These are phyloP conservation scores for Polylopha cassiicola DNA, from an alignment of 2,888 invertebrate genomes.

Conservation along the genomic window DNA sequence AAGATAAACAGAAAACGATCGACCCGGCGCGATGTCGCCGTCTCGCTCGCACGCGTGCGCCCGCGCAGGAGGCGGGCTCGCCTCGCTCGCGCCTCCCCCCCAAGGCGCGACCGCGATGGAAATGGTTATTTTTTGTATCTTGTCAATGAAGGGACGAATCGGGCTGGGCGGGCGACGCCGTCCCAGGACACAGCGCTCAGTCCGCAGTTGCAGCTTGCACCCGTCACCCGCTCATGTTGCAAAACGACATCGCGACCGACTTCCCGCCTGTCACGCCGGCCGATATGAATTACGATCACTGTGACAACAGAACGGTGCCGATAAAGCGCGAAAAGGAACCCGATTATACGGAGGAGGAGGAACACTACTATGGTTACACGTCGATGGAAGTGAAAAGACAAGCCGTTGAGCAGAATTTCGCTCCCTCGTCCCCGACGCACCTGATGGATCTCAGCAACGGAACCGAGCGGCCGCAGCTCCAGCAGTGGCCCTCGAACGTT, in stretches of 20 bases:
- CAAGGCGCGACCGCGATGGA: constrained; percentile 50
- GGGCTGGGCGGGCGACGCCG: constrained; percentile 54
- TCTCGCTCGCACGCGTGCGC: constrained; percentile 47
- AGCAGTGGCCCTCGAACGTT: constrained; percentile 49
- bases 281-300: constrained; percentile 62
- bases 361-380: constrained; percentile 57
- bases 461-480: constrained; percentile 50
- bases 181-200: constrained; percentile 45
- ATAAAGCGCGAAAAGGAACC: constrained; percentile 63
- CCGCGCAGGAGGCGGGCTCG: constrained; percentile 50
- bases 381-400: constrained; percentile 58
- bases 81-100: constrained; percentile 38
- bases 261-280: constrained; percentile 27
- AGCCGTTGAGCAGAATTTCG: constrained; percentile 44
- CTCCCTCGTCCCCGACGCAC: constrained; percentile 58
- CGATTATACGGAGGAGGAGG: constrained; percentile 62
- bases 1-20: constrained; percentile 66
- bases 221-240: constrained; percentile 44
- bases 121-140: constrained; percentile 72
- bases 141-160: constrained; percentile 73
- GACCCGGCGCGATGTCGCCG: constrained; percentile 37
- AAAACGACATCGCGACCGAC: constrained; percentile 29
- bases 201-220: constrained; percentile 50
- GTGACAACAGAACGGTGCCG: constrained; percentile 51
- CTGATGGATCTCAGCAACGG: constrained; percentile 70